Evolutionary conservation across 2,113 vertebrate genomes (phyloP), one percentile per base, ranked within the genome.

Genomic region (Lontra canadensis): DNA sequence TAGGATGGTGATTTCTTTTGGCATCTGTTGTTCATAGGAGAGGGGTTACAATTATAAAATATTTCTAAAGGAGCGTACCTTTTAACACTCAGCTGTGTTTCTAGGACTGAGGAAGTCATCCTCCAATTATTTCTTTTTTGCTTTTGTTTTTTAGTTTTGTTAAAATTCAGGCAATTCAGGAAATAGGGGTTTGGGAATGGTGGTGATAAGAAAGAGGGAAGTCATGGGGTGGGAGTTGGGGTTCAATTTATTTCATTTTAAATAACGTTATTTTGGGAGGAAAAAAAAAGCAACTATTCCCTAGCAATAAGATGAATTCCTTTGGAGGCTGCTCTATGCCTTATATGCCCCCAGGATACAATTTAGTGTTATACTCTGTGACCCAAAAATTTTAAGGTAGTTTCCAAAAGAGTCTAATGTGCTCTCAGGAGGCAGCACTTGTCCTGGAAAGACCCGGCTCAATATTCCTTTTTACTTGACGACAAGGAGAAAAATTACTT

Each of bases 21-120:
- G 44, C 94, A 94, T 97, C 95, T 97, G 80, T 92, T 96, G 86
- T 94, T 97, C 93, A 13, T 92, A 73, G 44, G 83, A 94, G 69
- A 73, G 21, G 71, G 52, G 52, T 74, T 65, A 14, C 34, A 90
- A 78, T 94, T 83, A 82, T 76, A 69, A 88, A 95, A 85, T 34
- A 39, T 88, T 55, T 96, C 86, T 87, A n/a, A 87, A 93, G 87
- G 49, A 15, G 9, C 26, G 18, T 78, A 80, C 59, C 29, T 95
- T 97, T 92, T 88, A 83, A 90, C 57, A 81, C 31, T 81, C 52
- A 84, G 11, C 14, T 63, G 18, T 47, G 4, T 95, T 95, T 88
- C 42, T 31, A 89, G 7, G 36, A 34, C 71, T 71, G 42, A 29
- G 82, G 57, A 73, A 73, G 39, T 84, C 90, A 94, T 92, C 42